phyloP scores from a whole-genome alignment of 30 jellyfish, hydroid and myxozoan genomes.

The Aurelia aurita complex sp. Pacific region DNA sequence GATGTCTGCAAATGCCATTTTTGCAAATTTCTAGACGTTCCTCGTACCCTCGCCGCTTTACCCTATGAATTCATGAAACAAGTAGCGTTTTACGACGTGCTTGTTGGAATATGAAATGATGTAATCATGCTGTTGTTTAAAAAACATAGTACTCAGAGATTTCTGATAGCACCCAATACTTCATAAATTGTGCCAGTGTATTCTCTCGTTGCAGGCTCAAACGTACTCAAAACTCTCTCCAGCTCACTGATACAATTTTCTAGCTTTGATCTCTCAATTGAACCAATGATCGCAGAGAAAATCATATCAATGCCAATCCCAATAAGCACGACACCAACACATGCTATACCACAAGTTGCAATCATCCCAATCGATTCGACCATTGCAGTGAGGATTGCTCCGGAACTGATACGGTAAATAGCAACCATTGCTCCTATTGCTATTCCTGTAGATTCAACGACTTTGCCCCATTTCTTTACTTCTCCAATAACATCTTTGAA shows the following conservation, averaged over 20 bases:
- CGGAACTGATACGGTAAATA: constrained; percentile 6
- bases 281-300: constrained; percentile 13
- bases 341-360: constrained; percentile 3
- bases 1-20: too few species aligned
- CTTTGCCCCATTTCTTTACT: constrained; percentile 8
- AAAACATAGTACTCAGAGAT: not conserved
- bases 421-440: constrained; percentile 1
- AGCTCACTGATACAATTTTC: constrained; percentile 3
- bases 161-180: constrained; percentile 10
- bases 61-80: too few species aligned
- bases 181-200: constrained; percentile 26
- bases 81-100: too few species aligned
- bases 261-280: constrained; percentile 14
- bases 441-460: not conserved
- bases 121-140: too few species aligned
- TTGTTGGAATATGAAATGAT: too few species aligned
- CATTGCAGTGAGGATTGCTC: constrained; percentile 4
- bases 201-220: constrained; percentile 30
- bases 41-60: too few species aligned
- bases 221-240: not conserved
- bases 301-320: constrained; percentile 10
- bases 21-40: too few species aligned
- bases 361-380: not conserved
- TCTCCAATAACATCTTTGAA: constrained; percentile 1
- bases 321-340: constrained; percentile 5